Evolutionary conservation across 2,888 invertebrate species (phyloP), one percentile per base, ranked within the genome.

Genomic region (Hypomecis punctinalis): DNA sequence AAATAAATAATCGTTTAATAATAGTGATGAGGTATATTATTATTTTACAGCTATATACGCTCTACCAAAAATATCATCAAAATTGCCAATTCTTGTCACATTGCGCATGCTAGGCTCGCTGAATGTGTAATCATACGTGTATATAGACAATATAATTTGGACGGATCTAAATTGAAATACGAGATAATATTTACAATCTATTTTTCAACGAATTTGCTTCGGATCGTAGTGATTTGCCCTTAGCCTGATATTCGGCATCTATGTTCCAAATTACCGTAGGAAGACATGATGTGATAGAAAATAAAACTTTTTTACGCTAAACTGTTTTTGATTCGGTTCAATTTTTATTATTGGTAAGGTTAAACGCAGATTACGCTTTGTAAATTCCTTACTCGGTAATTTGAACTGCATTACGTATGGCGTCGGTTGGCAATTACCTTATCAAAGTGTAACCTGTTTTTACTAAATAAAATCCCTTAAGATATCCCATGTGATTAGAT

Each of bases 231-330:
- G 79, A 81, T 83, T 84, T 85, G 85, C 84, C 83, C 84, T 76
- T 87, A 87, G 85, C 83, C 84, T 80, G 76, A 83, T 82, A 84
- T 86, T 88, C 81, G 90, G 86, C 90, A 85, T 89, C 84, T 85
- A 88, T 89, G 90, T 91, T 90, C 85, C 87, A 89, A 90, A 83
- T 84, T 84, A 87, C 80, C 74, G 88, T 91, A 91, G 90, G 86
- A 89, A 89, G 86, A 90, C 86, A 90, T 85, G 84, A 91, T 91
- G 92, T 92, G 91, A 92, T 92, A 93, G 91, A 90, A 84, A 93
- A 82, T 85, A 91, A 71, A 92, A 91, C 86, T 91, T 93, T 93
- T 93, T 89, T 92, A 93, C 92, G 88, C 90, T 87, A 91, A 70
- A 67, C 60, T 63, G 75, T 77, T 68, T 77, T 69, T 83, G 73